phyloP scores from a whole-genome alignment of 2,888 invertebrate species.

The Drosophila nr. perissopoda region DNA sequence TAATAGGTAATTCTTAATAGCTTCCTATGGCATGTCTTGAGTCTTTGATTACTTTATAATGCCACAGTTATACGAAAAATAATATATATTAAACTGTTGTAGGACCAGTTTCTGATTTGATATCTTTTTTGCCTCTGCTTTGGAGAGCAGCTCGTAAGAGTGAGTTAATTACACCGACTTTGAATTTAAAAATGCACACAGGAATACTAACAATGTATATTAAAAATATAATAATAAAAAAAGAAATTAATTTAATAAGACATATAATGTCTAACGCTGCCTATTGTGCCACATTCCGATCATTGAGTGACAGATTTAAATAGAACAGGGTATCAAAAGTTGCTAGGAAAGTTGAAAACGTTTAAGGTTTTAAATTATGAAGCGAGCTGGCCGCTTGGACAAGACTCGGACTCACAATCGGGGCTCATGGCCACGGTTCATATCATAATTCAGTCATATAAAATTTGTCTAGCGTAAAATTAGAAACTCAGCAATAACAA shows the following conservation, averaged over 20 bases:
- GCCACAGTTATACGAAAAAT: background rate
- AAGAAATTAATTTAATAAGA: background rate
- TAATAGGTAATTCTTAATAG: background rate
- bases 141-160: background rate
- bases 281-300: background rate
- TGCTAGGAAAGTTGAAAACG: slow-evolving; percentile 30
- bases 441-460: slow-evolving; percentile 82
- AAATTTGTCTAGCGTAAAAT: slow-evolving; percentile 84
- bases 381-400: slow-evolving; percentile 26
- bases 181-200: background rate
- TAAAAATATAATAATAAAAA: background rate
- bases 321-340: slow-evolving; percentile 1
- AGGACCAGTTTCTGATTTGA: background rate
- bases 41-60: background rate
- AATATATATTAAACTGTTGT: background rate
- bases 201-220: background rate
- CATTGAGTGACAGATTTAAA: background rate
- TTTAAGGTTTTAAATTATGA: slow-evolving; percentile 62
- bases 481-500: slow-evolving; percentile 74
- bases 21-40: background rate
- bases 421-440: slow-evolving; percentile 60
- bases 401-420: slow-evolving; percentile 3
- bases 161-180: background rate
- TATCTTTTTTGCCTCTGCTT: background rate
- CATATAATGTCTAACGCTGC: background rate